Evolutionary conservation across 2,888 invertebrate species (phyloP).

Genomic region (Ligdia adustata): DNA sequence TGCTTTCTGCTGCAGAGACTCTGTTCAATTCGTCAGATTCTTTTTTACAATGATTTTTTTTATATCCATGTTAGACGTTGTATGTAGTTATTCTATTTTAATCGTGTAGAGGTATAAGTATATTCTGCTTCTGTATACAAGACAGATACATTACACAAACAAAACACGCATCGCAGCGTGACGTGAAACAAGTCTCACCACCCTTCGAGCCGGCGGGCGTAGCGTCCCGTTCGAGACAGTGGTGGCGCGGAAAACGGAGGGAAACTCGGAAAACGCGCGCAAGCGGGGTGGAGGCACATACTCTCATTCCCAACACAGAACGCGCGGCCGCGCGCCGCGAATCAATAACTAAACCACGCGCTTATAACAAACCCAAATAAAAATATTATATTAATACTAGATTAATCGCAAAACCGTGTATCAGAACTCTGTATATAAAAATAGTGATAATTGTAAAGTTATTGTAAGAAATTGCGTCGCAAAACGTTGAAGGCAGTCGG

Average conservation of each 20-base stretch:
- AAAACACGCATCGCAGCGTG: conserved; percentile 48
- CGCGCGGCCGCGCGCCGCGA: conserved; percentile 76
- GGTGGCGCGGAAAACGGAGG: conserved; percentile 46
- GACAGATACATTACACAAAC: conserved; percentile 37
- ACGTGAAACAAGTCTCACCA: conserved; percentile 46
- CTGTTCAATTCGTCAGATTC: too few species aligned
- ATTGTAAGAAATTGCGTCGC: conserved; percentile 60
- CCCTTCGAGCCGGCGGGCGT: conserved; percentile 33
- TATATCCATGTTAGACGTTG: too few species aligned
- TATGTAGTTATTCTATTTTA: too few species aligned
- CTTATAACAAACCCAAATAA: conserved; percentile 36
- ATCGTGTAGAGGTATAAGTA: not conserved
- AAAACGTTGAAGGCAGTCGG: conserved; percentile 59
- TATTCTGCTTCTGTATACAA: conserved; percentile 6
- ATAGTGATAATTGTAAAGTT: conserved; percentile 13
- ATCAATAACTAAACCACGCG: conserved; percentile 74
- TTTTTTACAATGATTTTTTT: too few species aligned
- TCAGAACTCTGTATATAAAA: not conserved
- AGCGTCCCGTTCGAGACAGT: conserved; percentile 4
- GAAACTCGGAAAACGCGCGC: conserved; percentile 81
- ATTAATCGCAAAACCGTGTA: too few species aligned
- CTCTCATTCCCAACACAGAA: conserved; percentile 66
- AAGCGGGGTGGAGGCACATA: conserved; percentile 50
- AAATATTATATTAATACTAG: not conserved
- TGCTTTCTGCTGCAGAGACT: too few species aligned